These are phyloP conservation scores for Aplodontia rufa DNA, from an alignment of 2,113 vertebrate genomes.

Conservation along the genomic window DNA sequence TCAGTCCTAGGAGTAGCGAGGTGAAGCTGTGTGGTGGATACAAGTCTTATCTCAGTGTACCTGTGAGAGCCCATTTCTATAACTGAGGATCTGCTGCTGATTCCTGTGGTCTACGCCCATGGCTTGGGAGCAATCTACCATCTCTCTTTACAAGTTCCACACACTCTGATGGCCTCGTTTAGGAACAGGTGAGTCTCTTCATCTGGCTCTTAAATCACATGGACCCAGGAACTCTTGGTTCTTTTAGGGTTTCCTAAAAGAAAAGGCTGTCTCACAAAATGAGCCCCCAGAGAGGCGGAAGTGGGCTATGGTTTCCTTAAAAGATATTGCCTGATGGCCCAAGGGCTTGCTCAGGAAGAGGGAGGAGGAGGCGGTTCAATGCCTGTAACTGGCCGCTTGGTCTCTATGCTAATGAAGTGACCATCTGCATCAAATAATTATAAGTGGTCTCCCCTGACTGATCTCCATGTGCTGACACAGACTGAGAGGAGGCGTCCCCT, in stretches of 20 bases:
- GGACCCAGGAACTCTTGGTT: neutral
- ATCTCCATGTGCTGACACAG: conserved; percentile 83
- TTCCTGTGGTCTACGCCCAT: rapidly evolving
- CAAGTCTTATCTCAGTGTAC: neutral
- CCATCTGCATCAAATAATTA: conserved; percentile 85
- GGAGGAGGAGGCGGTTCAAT: neutral
- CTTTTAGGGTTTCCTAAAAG: neutral
- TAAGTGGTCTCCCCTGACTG: conserved; percentile 82
- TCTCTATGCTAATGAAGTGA: conserved; percentile 72
- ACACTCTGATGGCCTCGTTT: neutral
- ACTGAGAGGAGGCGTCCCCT: conserved; percentile 77
- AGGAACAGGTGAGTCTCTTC: neutral
- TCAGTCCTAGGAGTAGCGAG: neutral
- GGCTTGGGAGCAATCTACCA: neutral
- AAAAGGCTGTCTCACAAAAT: neutral
- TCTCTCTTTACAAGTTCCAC: neutral
- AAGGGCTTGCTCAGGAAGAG: neutral
- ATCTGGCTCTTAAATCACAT: neutral
- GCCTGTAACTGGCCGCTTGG: neutral
- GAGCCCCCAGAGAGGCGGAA: neutral
- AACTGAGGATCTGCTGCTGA: neutral
- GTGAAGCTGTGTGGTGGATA: neutral
- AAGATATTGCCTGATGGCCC: neutral
- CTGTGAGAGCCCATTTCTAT: neutral
- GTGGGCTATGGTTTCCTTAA: neutral